Evolutionary conservation across 2,888 invertebrate genomes (phyloP).

Genomic region (Ophioninae sp.): DNA sequence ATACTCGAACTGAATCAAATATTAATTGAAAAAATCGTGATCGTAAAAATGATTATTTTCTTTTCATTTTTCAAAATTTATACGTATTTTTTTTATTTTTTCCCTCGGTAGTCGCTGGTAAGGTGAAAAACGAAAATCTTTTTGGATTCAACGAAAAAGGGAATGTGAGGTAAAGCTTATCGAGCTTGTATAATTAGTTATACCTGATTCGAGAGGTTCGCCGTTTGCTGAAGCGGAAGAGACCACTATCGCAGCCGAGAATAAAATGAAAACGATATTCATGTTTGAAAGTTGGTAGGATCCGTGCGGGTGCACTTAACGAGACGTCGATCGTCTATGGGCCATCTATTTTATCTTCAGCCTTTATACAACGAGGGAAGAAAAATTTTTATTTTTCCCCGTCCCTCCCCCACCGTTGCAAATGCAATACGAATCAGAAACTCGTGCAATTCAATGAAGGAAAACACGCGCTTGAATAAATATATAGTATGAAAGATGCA

Average conservation of each 20-base stretch:
- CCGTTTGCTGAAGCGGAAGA: background rate
- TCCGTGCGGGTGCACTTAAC: background rate
- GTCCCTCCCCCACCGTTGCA: background rate
- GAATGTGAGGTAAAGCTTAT: background rate
- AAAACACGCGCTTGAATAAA: constrained; percentile 9
- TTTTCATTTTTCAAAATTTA: background rate
- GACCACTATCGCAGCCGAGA: constrained; percentile 24
- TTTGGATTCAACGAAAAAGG: background rate
- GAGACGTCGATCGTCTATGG: constrained; percentile 4
- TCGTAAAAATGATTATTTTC: background rate
- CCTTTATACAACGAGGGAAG: constrained; percentile 40
- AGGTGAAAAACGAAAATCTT: background rate
- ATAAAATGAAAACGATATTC: constrained; percentile 40
- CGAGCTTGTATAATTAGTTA: background rate
- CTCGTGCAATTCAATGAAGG: background rate
- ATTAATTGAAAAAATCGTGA: background rate
- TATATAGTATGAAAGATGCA: background rate
- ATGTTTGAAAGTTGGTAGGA: constrained; percentile 25
- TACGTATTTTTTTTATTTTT: background rate
- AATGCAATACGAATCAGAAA: constrained; percentile 20
- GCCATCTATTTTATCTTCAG: constrained; percentile 20
- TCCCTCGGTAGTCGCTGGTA: background rate
- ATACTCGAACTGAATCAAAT: too few species aligned
- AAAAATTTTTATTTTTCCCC: background rate
- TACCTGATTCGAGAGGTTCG: background rate